Evolutionary conservation across 2,888 invertebrate species (phyloP).

Genomic region (Tipula confusa): DNA sequence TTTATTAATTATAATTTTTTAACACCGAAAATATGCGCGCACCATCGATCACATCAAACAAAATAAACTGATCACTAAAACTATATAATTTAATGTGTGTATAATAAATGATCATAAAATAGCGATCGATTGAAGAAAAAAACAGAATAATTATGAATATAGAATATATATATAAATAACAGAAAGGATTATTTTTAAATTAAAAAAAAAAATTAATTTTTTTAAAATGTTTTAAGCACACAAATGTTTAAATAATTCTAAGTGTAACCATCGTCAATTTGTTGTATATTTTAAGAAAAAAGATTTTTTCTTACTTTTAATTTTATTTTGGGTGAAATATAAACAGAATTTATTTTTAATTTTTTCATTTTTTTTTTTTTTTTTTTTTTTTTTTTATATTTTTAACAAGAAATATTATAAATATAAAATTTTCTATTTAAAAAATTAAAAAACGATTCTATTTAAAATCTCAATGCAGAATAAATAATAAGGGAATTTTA

Average conservation of each 20-base stretch:
- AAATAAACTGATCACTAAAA: neutral
- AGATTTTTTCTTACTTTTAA: slow-evolving; percentile 15
- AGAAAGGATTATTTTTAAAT: slow-evolving; percentile 25
- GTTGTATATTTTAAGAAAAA: slow-evolving; percentile 20
- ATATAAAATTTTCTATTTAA: slow-evolving; percentile 20
- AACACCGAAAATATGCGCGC: neutral
- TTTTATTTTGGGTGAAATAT: slow-evolving; percentile 25
- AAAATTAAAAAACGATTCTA: slow-evolving; percentile 14
- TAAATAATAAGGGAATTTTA: slow-evolving; percentile 15
- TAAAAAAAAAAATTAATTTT: neutral
- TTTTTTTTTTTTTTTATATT: neutral
- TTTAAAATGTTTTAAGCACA: neutral
- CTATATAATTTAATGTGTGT: too few species aligned
- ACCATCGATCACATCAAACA: neutral
- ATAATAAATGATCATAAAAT: neutral
- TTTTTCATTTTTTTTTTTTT: too few species aligned
- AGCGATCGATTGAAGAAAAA: neutral
- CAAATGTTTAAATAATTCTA: slow-evolving; percentile 25
- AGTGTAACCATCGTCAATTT: slow-evolving; percentile 25
- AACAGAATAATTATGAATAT: neutral
- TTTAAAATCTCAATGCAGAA: slow-evolving; percentile 25
- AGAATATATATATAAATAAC: neutral
- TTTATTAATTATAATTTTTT: neutral
- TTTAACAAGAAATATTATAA: slow-evolving; percentile 20
- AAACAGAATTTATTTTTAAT: slow-evolving; percentile 25